A percentile compares a stretch with the other conserved stretches of the same genome.
These are phyloP conservation scores for Thamnophis sirtalis DNA, from an alignment of 2,113 vertebrate genomes.

Conservation along the genomic window DNA sequence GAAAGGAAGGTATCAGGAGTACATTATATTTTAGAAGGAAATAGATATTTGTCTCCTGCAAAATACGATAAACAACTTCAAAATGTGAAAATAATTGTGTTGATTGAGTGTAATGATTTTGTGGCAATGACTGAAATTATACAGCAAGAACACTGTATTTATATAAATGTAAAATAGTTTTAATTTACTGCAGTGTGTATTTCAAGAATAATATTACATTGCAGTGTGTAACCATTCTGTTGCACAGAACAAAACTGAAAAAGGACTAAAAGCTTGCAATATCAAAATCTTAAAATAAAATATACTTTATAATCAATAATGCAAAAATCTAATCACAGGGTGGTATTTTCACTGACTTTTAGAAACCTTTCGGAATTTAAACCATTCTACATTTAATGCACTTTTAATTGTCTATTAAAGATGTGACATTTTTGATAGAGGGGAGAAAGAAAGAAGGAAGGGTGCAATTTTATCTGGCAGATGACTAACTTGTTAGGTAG, in stretches of 20 bases:
- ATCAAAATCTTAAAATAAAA: constrained; percentile 60
- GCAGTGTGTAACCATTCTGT: background rate
- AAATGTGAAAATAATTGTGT: constrained; percentile 43
- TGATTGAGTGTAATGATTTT: constrained; percentile 43
- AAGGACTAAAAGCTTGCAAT: constrained; percentile 60
- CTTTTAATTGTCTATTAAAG: constrained; percentile 69
- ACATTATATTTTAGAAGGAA: constrained; percentile 63
- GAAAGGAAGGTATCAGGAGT: constrained; percentile 26
- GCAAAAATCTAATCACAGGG: constrained; percentile 70
- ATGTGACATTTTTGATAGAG: constrained; percentile 53
- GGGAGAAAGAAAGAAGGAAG: background rate
- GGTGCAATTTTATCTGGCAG: constrained; percentile 18
- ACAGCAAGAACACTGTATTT: constrained; percentile 60
- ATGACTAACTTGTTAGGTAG: background rate
- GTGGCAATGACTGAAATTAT: constrained; percentile 56
- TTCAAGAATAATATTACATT: constrained; percentile 53
- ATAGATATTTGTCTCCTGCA: constrained; percentile 65
- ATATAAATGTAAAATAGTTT: constrained; percentile 55
- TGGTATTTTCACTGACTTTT: constrained; percentile 71
- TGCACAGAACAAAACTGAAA: constrained; percentile 32
- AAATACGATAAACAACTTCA: constrained; percentile 56
- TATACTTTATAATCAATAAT: constrained; percentile 67
- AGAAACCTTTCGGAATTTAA: constrained; percentile 65
- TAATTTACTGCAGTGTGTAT: constrained; percentile 46
- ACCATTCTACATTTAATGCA: constrained; percentile 66